A percentile compares a stretch with the other conserved stretches of the same genome.
phyloP scores from a whole-genome alignment of 2,797 vertebrate genomes.

The Parambassis ranga region DNA sequence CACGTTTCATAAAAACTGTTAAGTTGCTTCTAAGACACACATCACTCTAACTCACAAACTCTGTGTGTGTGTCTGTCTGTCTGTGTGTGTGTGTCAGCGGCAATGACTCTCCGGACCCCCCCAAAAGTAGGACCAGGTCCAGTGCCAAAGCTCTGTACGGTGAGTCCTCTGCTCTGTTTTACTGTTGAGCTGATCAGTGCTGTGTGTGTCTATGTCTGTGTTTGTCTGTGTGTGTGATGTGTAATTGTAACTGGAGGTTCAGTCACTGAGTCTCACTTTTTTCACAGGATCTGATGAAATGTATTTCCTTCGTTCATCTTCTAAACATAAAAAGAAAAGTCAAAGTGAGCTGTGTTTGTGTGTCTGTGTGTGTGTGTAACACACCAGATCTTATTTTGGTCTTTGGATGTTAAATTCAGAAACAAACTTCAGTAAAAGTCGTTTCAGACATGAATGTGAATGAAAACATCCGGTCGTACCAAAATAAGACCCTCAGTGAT shows the following conservation, averaged over 20 bases:
- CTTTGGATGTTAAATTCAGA: neutral
- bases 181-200: too few species aligned
- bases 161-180: slow-evolving; percentile 50
- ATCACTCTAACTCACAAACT: neutral
- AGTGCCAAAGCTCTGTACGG: slow-evolving; percentile 75
- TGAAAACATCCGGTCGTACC: neutral
- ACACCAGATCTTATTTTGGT: neutral
- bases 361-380: neutral
- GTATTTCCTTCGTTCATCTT: slow-evolving; percentile 91
- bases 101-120: slow-evolving; percentile 56
- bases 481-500: neutral
- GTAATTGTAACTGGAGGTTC: too few species aligned
- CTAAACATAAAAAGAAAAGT: slow-evolving; percentile 95
- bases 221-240: slow-evolving; percentile 7
- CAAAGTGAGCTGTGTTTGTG: slow-evolving; percentile 59
- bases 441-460: too few species aligned
- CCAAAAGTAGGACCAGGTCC: slow-evolving; percentile 51
- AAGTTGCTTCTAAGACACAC: too few species aligned
- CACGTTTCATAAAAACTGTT: too few species aligned
- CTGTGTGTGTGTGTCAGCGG: slow-evolving; percentile 53
- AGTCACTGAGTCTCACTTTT: too few species aligned
- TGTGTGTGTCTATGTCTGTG: too few species aligned
- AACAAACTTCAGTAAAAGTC: neutral
- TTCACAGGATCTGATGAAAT: slow-evolving; percentile 86
- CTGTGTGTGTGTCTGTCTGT: neutral